These are phyloP conservation scores for Grapholita molesta DNA, from an alignment of 1,140 invertebrate genomes.

Conservation along the genomic window DNA sequence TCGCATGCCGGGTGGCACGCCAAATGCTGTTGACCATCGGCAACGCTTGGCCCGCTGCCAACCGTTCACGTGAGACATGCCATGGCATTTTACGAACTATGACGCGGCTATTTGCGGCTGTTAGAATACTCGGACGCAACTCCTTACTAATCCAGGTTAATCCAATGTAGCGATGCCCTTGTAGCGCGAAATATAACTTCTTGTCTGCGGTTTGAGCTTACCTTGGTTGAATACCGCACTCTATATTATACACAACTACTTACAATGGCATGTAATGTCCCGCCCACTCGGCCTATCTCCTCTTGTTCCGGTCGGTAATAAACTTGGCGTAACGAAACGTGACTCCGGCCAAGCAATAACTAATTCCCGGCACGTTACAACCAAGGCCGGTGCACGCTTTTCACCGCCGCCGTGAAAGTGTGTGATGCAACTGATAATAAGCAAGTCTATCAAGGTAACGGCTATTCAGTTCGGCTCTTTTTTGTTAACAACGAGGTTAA, in stretches of 20 bases:
- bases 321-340: constrained; percentile 22
- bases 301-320: constrained; percentile 56
- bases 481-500: not conserved
- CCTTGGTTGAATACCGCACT: too few relatives aligned
- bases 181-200: not conserved
- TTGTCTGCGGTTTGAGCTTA: not conserved
- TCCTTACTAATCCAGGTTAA: not conserved
- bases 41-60: constrained; percentile 46
- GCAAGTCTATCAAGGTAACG: constrained; percentile 18
- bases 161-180: not conserved
- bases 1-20: constrained; percentile 47
- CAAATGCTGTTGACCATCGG: constrained; percentile 37
- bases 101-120: not conserved
- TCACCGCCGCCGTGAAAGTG: constrained; percentile 38
- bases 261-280: constrained; percentile 35
- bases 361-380: constrained; percentile 12
- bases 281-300: constrained; percentile 34
- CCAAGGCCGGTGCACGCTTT: constrained; percentile 14
- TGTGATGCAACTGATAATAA: constrained; percentile 39
- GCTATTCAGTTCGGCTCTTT: not conserved
- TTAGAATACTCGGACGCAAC: not conserved
- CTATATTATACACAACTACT: not conserved
- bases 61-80: constrained; percentile 46
- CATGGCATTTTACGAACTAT: constrained; percentile 2
- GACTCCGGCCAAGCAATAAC: constrained; percentile 16